Conservation (phyloP, 1,140 invertebrate species). For the Thaumetopoea pityocampa region DNA sequence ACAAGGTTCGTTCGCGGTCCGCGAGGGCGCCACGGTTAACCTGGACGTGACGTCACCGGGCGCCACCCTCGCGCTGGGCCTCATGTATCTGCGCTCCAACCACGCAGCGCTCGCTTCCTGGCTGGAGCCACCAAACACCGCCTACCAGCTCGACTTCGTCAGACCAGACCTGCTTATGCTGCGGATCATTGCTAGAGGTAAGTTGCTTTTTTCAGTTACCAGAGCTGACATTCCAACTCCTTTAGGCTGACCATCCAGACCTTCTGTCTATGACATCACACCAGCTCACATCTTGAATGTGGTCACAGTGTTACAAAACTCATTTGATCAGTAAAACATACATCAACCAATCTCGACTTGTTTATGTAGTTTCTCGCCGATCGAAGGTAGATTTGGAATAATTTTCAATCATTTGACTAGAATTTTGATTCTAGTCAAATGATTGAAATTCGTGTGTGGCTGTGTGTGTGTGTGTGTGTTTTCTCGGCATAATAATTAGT, state of each 20-base stretch:
- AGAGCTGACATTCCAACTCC: neutral
- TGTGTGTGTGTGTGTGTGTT: no score
- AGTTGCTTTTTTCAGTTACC: constrained; percentile 4
- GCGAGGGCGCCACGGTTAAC: constrained; percentile 95
- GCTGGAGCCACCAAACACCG: constrained; percentile 93
- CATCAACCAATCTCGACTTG: no score
- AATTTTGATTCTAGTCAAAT: no score
- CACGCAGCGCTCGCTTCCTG: constrained; percentile 94
- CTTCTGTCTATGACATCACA: no score
- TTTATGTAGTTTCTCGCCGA: no score
- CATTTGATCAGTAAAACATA: no score
- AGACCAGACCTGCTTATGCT: constrained; percentile 94
- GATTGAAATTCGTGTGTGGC: no score
- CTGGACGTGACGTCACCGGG: constrained; percentile 97
- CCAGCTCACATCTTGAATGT: no score
- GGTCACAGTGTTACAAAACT: no score
- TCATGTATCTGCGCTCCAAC: constrained; percentile 93
- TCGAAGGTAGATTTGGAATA: no score
- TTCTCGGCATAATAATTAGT: no score
- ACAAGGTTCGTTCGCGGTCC: constrained; percentile 87
- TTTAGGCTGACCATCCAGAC: neutral
- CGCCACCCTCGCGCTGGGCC: constrained; percentile 93
- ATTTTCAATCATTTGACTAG: no score
- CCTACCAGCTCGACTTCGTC: constrained; percentile 94
- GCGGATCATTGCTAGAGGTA: constrained; percentile 85